Conservation (phyloP, 2,797 vertebrate genomes). For the Acanthiza pusilla region DNA sequence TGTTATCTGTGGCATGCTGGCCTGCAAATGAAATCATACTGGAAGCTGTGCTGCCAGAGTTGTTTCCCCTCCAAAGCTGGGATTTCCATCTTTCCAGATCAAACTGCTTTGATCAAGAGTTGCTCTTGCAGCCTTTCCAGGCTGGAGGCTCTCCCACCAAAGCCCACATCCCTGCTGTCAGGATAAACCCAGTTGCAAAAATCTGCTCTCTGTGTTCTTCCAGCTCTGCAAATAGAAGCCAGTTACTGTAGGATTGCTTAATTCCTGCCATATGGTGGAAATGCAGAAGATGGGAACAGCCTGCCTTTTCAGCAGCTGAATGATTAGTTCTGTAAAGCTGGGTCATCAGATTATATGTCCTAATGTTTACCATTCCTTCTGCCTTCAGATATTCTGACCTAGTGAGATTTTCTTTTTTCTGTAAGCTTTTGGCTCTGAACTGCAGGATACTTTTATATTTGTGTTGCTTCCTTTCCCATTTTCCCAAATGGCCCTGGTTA, state of each 20-base stretch:
- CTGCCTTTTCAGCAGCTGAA: constrained; percentile 4
- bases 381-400: neutral
- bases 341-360: neutral
- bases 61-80: neutral
- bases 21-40: neutral
- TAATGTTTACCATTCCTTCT: constrained; percentile 7
- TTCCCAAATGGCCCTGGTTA: neutral
- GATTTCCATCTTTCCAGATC: neutral
- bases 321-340: neutral
- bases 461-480: neutral
- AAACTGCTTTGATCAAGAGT: neutral
- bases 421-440: neutral
- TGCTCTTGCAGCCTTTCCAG: neutral
- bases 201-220: neutral
- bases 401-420: neutral
- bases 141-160: neutral
- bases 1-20: neutral
- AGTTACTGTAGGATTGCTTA: constrained; percentile 21
- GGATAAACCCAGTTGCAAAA: neutral
- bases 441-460: neutral
- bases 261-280: constrained; percentile 43
- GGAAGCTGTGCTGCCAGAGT: neutral
- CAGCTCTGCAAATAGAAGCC: constrained; percentile 35
- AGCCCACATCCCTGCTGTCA: neutral
- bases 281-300: constrained; percentile 20